Percentiles rank a stretch among this genome's conserved stretches.
Evolutionary conservation across 2,888 invertebrate genomes (phyloP).

Genomic region (Trissonchulus latispiculum): DNA sequence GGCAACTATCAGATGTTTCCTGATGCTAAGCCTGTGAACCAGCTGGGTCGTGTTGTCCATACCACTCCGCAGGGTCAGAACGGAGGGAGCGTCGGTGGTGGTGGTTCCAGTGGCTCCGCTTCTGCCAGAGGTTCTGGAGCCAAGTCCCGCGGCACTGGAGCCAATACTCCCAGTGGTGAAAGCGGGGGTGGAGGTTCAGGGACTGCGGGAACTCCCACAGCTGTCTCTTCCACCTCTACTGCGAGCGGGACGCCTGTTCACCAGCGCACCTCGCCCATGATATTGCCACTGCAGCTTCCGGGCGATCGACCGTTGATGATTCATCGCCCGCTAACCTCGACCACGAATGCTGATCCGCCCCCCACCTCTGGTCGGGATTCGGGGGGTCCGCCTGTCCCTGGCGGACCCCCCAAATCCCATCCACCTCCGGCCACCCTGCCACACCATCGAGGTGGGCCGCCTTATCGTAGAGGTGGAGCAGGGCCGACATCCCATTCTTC

Average conservation of each 20-base stretch:
- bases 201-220: no score
- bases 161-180: no score
- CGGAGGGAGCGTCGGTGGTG: not conserved
- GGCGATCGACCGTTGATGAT: not conserved
- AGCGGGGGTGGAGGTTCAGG: no score
- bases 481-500: no score
- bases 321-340: not conserved
- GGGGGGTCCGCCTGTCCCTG: not conserved
- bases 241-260: not conserved
- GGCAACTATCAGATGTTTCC: conserved; percentile 17
- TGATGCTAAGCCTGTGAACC: conserved; percentile 16
- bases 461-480: not conserved
- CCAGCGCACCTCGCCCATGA: not conserved
- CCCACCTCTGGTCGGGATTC: not conserved
- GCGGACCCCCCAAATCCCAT: not conserved
- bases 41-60: not conserved
- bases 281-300: not conserved
- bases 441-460: not conserved
- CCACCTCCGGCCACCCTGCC: not conserved
- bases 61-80: not conserved
- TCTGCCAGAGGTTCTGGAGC: no score
- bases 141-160: no score
- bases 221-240: not conserved
- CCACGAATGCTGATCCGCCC: no score
- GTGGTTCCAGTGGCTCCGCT: not conserved